These are phyloP conservation scores for Notoglanidium macrostoma DNA, from an alignment of 2,797 vertebrate genomes.

Conservation along the genomic window DNA sequence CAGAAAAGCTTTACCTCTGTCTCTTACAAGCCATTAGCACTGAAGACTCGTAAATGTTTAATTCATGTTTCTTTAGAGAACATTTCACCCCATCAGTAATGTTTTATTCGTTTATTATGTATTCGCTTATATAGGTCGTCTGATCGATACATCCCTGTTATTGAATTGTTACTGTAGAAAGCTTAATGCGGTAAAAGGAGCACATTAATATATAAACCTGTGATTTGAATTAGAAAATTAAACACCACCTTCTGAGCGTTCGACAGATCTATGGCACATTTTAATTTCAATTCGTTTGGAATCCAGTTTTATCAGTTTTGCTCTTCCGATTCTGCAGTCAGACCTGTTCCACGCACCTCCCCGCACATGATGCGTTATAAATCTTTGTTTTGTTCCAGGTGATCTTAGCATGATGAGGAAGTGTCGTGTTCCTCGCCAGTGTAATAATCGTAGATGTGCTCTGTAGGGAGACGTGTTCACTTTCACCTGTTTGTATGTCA, in stretches of 20 bases:
- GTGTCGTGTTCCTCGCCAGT: neutral
- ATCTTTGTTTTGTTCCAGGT: neutral
- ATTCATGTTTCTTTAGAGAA: too few species aligned
- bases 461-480: conserved; percentile 43
- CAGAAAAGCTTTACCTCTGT: too few species aligned
- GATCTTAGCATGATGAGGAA: conserved; percentile 1
- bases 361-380: too few species aligned
- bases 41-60: too few species aligned
- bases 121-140: neutral
- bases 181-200: neutral
- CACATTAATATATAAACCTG: neutral
- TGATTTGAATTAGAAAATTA: neutral
- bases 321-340: neutral
- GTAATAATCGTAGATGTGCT: neutral
- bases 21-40: neutral
- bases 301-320: neutral
- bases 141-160: neutral
- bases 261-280: neutral
- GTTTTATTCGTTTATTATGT: neutral
- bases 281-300: neutral
- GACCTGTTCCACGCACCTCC: neutral
- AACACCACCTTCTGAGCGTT: neutral
- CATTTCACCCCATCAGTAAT: neutral
- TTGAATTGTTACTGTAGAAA: neutral
- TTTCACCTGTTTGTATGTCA: conserved; percentile 36